phyloP scores from a whole-genome alignment of 2,888 invertebrate genomes.

The Gari tellinella region DNA sequence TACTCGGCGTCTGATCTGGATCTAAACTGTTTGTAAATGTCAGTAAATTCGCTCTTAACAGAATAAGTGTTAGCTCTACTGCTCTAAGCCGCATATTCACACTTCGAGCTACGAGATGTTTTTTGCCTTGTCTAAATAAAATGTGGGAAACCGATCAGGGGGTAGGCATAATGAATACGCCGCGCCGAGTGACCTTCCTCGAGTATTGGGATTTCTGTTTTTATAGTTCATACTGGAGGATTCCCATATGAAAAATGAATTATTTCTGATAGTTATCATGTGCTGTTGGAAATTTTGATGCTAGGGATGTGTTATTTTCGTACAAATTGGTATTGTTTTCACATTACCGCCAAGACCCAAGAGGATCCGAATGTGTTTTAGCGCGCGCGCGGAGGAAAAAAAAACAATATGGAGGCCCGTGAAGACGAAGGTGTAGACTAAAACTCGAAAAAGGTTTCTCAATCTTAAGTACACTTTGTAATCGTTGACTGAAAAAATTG shows the following conservation, averaged over 20 bases:
- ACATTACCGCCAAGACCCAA: slow-evolving; percentile 50
- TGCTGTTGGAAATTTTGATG: slow-evolving; percentile 49
- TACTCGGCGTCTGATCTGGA: too few relatives aligned
- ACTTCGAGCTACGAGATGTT: too few relatives aligned
- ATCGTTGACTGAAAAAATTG: too few relatives aligned
- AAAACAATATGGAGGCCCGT: too few relatives aligned
- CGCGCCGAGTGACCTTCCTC: slow-evolving; percentile 10
- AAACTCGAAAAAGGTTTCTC: too few relatives aligned
- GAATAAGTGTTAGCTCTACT: too few relatives aligned
- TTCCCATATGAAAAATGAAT: slow-evolving; percentile 58
- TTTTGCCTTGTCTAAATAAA: slow-evolving; percentile 9
- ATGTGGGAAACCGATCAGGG: slow-evolving; percentile 4
- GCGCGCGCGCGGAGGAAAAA: too few relatives aligned
- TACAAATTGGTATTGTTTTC: slow-evolving; percentile 63
- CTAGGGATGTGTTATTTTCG: slow-evolving; percentile 55
- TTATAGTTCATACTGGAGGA: slow-evolving; percentile 23
- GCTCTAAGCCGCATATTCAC: too few relatives aligned
- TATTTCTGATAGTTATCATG: slow-evolving; percentile 59
- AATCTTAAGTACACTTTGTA: too few relatives aligned
- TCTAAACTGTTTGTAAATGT: too few relatives aligned
- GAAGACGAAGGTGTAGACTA: too few relatives aligned
- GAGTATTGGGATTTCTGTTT: slow-evolving; percentile 38
- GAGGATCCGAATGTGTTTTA: too few relatives aligned
- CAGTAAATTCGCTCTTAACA: neutral
- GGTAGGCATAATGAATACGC: neutral